Percentiles rank a stretch among this genome's conserved stretches.
Conservation (phyloP, 2,888 invertebrate species). For the Trissoscelio sp. region DNA sequence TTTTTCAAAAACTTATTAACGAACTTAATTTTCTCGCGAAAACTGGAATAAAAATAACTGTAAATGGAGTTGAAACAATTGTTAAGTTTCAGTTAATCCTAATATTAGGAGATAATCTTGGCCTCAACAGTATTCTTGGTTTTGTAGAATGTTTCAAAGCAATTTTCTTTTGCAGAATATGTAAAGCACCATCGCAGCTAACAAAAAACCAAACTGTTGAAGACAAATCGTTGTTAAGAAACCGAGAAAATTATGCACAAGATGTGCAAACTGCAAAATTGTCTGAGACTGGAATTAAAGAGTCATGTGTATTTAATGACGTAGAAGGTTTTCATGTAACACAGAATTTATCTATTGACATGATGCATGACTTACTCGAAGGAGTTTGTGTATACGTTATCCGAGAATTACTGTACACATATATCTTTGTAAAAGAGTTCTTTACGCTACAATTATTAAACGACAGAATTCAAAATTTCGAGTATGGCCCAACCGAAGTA, state of each 20-base stretch:
- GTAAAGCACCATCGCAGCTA: slow-evolving; percentile 11
- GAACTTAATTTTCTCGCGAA: slow-evolving; percentile 2
- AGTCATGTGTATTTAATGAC: slow-evolving; percentile 27
- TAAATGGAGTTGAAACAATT: slow-evolving; percentile 11
- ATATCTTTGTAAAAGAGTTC: slow-evolving; percentile 36
- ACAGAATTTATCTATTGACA: slow-evolving; percentile 16
- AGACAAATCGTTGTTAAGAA: slow-evolving; percentile 8
- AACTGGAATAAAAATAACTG: slow-evolving; percentile 1
- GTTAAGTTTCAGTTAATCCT: slow-evolving; percentile 20
- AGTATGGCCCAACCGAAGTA: slow-evolving; percentile 34
- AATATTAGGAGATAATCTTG: slow-evolving; percentile 23
- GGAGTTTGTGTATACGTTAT: slow-evolving; percentile 31
- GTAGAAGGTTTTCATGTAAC: slow-evolving; percentile 22
- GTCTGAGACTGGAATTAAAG: slow-evolving; percentile 25
- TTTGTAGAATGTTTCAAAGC: slow-evolving; percentile 42
- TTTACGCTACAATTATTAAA: slow-evolving; percentile 43
- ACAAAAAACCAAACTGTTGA: slow-evolving; percentile 4
- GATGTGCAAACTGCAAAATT: slow-evolving; percentile 6
- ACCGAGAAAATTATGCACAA: slow-evolving; percentile 11
- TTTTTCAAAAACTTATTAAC: slow-evolving; percentile 1
- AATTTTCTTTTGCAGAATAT: slow-evolving; percentile 15
- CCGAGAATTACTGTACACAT: slow-evolving; percentile 30
- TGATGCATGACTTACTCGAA: slow-evolving; percentile 38
- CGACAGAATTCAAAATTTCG: slow-evolving; percentile 39
- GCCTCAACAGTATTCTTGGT: slow-evolving; percentile 6